These are phyloP conservation scores for Ceratina calcarata DNA, from an alignment of 1,140 invertebrate species.

Conservation along the genomic window DNA sequence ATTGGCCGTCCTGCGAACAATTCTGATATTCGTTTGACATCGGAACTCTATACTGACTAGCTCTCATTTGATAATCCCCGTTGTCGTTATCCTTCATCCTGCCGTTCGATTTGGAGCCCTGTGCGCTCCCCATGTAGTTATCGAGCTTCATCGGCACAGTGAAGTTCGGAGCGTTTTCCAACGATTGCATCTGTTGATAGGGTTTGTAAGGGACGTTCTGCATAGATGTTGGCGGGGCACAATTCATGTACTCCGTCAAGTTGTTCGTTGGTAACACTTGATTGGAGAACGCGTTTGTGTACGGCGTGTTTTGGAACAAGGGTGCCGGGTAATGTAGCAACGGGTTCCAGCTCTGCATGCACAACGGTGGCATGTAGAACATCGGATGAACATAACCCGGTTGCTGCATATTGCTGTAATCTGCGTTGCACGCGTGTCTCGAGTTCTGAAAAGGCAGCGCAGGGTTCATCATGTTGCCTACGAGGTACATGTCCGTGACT, in stretches of 20 bases:
- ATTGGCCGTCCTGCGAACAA: conserved; percentile 12
- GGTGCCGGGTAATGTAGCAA: conserved; percentile 44
- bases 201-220: conserved; percentile 43
- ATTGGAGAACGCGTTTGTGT: conserved; percentile 3
- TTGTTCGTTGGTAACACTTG: conserved; percentile 14
- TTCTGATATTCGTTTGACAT: conserved; percentile 40
- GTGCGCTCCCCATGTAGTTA: conserved; percentile 30
- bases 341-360: conserved; percentile 52
- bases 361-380: conserved; percentile 30
- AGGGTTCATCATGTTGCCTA: conserved; percentile 30
- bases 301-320: conserved; percentile 35
- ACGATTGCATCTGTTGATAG: conserved; percentile 12
- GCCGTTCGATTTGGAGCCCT: conserved; percentile 20
- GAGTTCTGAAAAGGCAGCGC: conserved; percentile 34
- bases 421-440: conserved; percentile 11
- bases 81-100: conserved; percentile 10
- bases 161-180: conserved; percentile 9
- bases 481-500: conserved; percentile 23
- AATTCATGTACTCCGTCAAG: conserved; percentile 20
- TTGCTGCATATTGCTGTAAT: conserved; percentile 27
- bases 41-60: conserved; percentile 28
- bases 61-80: conserved; percentile 18
- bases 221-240: background rate
- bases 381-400: conserved; percentile 35
- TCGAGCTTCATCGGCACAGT: conserved; percentile 33